phyloP scores from a whole-genome alignment of 1,140 invertebrate genomes.

The Dysdera silvatica region DNA sequence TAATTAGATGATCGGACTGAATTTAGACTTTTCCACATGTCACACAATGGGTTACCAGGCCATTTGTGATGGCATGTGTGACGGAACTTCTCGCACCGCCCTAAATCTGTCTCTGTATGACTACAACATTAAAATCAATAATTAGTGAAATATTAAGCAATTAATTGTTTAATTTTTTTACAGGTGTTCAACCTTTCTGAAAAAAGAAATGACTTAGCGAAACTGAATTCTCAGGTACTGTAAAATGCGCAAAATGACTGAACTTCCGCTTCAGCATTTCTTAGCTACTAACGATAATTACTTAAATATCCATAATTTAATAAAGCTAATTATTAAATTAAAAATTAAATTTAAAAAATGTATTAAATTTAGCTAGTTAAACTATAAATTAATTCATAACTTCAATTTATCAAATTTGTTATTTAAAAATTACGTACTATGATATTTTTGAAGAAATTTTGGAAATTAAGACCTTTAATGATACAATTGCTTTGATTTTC shows the following conservation, averaged over 20 bases:
- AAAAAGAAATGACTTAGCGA: slow-evolving; percentile 56
- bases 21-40: too few relatives aligned
- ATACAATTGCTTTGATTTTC: too few relatives aligned
- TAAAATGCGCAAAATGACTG: neutral
- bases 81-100: too few relatives aligned
- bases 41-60: too few relatives aligned
- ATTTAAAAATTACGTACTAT: neutral
- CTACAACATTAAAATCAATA: neutral
- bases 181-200: slow-evolving; percentile 81
- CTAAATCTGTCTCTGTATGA: too few relatives aligned
- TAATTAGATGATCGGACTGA: too few relatives aligned
- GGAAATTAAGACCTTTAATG: too few relatives aligned
- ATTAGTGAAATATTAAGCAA: neutral
- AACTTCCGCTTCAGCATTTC: neutral
- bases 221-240: slow-evolving; percentile 43
- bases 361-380: too few relatives aligned
- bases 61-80: too few relatives aligned
- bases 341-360: too few relatives aligned
- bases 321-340: too few relatives aligned
- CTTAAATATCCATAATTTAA: too few relatives aligned
- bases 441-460: neutral
- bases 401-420: neutral
- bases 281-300: neutral
- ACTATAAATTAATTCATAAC: neutral
- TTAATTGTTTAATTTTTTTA: slow-evolving; percentile 36